A percentile compares a stretch with the other conserved stretches of the same genome.
Conservation (phyloP, 1,140 invertebrate genomes). For the Drosophila kikkawai region DNA sequence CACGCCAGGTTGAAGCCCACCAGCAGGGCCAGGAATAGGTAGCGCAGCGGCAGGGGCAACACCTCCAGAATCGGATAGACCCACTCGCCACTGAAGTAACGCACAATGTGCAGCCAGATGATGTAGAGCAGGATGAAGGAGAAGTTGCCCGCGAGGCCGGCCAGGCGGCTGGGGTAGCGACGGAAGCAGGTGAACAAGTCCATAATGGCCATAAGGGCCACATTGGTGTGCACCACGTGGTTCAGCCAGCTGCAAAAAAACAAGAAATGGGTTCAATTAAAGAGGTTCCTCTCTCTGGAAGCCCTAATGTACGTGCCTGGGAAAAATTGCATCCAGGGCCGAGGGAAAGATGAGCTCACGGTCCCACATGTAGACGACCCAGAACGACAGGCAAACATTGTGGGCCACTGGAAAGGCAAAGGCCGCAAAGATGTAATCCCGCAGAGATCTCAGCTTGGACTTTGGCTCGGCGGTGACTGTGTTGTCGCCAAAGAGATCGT, state of each 20-base stretch:
- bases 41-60: constrained; percentile 58
- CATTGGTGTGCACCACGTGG: constrained; percentile 79
- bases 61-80: constrained; percentile 75
- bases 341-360: constrained; percentile 78
- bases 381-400: constrained; percentile 74
- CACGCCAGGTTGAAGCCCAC: constrained; percentile 67
- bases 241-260: constrained; percentile 70
- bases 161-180: constrained; percentile 60
- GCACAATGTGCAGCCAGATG: constrained; percentile 78
- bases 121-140: constrained; percentile 72
- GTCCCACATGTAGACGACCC: constrained; percentile 74
- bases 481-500: constrained; percentile 69
- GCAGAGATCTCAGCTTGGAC: constrained; percentile 46
- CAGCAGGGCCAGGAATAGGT: constrained; percentile 59
- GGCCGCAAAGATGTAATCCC: constrained; percentile 73
- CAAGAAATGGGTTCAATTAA: neutral
- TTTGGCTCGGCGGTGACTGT: constrained; percentile 30
- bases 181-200: constrained; percentile 79
- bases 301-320: constrained; percentile 48
- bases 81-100: constrained; percentile 74
- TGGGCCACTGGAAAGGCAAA: constrained; percentile 75
- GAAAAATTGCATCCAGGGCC: constrained; percentile 69
- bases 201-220: constrained; percentile 69
- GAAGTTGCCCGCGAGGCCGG: constrained; percentile 60
- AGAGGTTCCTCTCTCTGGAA: neutral